A percentile compares a stretch with the other conserved stretches of the same genome.
phyloP scores from a whole-genome alignment of 92 coral and sea anemone genomes.

The Epizoanthus scotinus region DNA sequence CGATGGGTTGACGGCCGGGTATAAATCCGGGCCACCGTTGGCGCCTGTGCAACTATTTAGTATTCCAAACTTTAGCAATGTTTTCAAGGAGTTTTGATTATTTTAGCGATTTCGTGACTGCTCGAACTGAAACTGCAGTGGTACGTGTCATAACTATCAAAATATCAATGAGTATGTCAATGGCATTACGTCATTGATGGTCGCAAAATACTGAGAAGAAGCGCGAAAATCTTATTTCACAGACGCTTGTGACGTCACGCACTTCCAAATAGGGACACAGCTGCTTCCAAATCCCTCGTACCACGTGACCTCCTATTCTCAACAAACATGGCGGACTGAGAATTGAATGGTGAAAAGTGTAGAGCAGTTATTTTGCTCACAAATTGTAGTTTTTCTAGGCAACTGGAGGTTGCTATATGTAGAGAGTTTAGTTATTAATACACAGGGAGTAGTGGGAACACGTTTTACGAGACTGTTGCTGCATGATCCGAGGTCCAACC shows the following conservation, averaged over 20 bases:
- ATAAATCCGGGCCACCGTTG: too few relatives aligned
- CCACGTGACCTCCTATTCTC: constrained; percentile 84
- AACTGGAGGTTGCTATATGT: neutral
- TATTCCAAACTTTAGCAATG: too few relatives aligned
- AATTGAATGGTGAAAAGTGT: constrained; percentile 22
- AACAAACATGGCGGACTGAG: constrained; percentile 84
- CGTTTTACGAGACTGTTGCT: constrained; percentile 12
- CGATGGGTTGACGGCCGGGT: too few relatives aligned
- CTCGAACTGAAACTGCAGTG: too few relatives aligned
- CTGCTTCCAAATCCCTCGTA: constrained; percentile 25
- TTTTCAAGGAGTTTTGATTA: neutral
- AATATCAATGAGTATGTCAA: too few relatives aligned
- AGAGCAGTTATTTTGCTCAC: constrained; percentile 10
- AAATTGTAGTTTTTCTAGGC: constrained; percentile 1
- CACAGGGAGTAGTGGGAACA: constrained; percentile 7
- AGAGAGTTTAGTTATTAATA: neutral
- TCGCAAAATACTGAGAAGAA: too few relatives aligned
- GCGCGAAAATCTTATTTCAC: constrained; percentile 1
- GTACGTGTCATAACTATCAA: too few relatives aligned
- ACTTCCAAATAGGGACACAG: constrained; percentile 40
- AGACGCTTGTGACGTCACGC: constrained; percentile 20
- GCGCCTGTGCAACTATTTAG: too few relatives aligned
- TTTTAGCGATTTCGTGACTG: too few relatives aligned
- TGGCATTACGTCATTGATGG: too few relatives aligned
- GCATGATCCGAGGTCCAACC: constrained; percentile 32